Percentiles rank a stretch among this genome's conserved stretches.
Conservation (phyloP, 2,797 vertebrate genomes). For the Salmo trutta region DNA sequence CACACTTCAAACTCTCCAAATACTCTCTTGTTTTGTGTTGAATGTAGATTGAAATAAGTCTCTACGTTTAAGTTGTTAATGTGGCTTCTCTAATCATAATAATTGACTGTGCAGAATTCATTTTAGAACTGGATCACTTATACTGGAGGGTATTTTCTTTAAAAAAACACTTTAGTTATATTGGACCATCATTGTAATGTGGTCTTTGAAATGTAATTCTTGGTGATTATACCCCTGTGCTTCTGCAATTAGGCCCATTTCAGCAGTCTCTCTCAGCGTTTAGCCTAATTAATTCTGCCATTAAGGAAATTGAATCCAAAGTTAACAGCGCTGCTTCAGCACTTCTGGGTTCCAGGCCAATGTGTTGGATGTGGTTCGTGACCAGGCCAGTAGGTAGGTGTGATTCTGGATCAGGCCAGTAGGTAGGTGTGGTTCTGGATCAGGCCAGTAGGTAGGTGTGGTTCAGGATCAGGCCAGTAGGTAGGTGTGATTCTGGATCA, state of each 20-base stretch:
- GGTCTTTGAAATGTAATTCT: constrained; percentile 53
- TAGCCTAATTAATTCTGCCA: constrained; percentile 57
- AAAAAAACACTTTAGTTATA: constrained; percentile 26
- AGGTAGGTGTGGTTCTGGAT: too few species aligned
- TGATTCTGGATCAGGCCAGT: too few species aligned
- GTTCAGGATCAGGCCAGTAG: background rate
- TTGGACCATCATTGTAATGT: constrained; percentile 50
- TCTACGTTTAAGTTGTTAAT: background rate
- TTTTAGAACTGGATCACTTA: too few species aligned
- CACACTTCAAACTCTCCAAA: background rate
- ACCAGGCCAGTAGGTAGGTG: too few species aligned
- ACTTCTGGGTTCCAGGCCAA: background rate
- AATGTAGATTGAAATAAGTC: background rate
- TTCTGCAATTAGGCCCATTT: constrained; percentile 47
- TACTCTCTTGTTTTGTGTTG: background rate
- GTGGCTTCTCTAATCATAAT: background rate
- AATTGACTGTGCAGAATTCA: too few species aligned
- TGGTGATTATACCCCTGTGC: constrained; percentile 43
- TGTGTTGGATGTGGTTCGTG: too few species aligned
- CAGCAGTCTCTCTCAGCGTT: constrained; percentile 54
- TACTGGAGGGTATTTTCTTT: constrained; percentile 12
- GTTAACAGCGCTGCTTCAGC: constrained; percentile 31
- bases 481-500: fast-evolving
- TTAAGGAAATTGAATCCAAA: constrained; percentile 62
- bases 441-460: too few species aligned